Conservation (phyloP, 2,888 invertebrate genomes). For the Gortyna flavago region DNA sequence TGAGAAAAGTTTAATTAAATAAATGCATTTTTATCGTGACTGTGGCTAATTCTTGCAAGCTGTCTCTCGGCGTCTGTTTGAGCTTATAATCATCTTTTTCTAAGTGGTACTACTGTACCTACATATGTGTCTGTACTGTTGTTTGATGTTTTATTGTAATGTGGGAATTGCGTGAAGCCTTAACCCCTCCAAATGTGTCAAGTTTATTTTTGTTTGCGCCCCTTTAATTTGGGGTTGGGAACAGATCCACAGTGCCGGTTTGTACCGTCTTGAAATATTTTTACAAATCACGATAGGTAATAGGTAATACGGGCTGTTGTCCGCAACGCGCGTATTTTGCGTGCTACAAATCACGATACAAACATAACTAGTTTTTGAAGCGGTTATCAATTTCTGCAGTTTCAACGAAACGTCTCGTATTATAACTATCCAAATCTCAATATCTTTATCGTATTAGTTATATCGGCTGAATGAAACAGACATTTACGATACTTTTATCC, state of each 20-base stretch:
- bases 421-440: no score
- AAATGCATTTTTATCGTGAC: no score
- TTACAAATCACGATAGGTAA: not conserved
- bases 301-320: no score
- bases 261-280: not conserved
- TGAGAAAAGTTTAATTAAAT: no score
- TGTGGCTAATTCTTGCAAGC: no score
- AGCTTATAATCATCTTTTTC: not conserved
- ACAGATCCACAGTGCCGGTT: slow-evolving; percentile 15
- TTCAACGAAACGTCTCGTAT: no score
- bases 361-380: not conserved
- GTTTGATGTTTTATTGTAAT: slow-evolving; percentile 48
- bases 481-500: not conserved
- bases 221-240: slow-evolving; percentile 27
- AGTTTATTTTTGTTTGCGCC: slow-evolving; percentile 40
- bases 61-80: no score
- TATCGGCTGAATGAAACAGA: no score
- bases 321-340: no score
- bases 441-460: no score
- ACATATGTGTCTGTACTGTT: not conserved
- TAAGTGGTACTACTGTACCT: not conserved
- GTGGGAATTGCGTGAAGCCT: slow-evolving; percentile 50
- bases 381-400: no score
- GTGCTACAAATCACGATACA: not conserved
- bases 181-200: slow-evolving; percentile 45